Percentiles rank a stretch among this genome's conserved stretches.
Evolutionary conservation across 2,888 invertebrate species (phyloP).

Genomic region (Tolmerus cingulatus): DNA sequence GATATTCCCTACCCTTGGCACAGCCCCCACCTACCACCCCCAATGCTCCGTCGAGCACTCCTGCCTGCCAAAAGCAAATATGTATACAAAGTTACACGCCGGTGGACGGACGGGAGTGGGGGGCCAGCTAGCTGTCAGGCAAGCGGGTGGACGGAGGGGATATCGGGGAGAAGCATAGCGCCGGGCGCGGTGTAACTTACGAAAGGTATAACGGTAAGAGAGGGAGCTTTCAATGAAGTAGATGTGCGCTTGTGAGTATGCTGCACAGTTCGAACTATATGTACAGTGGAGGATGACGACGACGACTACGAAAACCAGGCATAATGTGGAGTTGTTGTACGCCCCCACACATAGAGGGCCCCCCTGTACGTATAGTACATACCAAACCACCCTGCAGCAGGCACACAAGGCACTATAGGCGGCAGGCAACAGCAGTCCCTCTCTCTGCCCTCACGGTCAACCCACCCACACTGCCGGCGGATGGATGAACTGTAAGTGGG

Average conservation of each 20-base stretch:
- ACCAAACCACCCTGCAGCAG: neutral
- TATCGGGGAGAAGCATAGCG: neutral
- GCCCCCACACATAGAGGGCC: neutral
- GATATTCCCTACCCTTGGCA: constrained; percentile 45
- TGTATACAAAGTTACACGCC: constrained; percentile 47
- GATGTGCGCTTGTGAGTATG: constrained; percentile 37
- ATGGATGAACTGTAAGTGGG: neutral
- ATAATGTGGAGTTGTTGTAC: neutral
- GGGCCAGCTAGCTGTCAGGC: neutral
- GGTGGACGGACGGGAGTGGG: neutral
- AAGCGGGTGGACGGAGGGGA: neutral
- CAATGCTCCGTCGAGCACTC: neutral
- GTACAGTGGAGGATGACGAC: neutral
- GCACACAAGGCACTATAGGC: neutral
- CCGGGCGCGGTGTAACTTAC: constrained; percentile 21
- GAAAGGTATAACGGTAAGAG: constrained; percentile 13
- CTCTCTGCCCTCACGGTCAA: neutral
- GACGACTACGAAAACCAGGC: neutral
- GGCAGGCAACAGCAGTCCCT: neutral
- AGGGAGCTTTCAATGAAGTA: constrained; percentile 22
- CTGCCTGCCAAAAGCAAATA: constrained; percentile 45
- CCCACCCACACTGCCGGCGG: constrained; percentile 5
- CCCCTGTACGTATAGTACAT: neutral
- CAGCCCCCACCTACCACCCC: neutral
- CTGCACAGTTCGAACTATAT: constrained; percentile 8